phyloP scores from a whole-genome alignment of 2,113 vertebrate genomes.

The Haemorhous mexicanus region DNA sequence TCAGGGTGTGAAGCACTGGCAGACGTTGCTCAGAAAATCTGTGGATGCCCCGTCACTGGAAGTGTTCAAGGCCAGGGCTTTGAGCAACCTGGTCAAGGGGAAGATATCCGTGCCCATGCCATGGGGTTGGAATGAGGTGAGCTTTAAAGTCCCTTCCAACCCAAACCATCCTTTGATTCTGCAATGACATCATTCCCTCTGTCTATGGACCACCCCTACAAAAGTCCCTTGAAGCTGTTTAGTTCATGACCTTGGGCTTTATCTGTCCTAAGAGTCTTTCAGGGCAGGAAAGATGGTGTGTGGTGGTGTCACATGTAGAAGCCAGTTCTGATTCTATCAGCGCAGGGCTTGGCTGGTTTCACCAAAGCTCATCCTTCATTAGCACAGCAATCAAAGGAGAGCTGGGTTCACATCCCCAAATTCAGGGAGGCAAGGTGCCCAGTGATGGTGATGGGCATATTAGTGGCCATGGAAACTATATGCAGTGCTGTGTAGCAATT shows the following conservation, averaged over 20 bases:
- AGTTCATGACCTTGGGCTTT: background rate
- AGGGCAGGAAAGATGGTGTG: background rate
- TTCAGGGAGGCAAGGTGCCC: background rate
- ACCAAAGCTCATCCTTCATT: background rate
- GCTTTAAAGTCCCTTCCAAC: background rate
- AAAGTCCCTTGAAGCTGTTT: background rate
- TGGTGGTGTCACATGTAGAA: background rate
- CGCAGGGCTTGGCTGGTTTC: background rate
- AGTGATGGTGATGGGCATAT: background rate
- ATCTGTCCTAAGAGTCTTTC: background rate
- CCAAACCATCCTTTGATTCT: background rate
- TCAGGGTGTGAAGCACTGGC: background rate
- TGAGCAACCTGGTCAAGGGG: background rate
- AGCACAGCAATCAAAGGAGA: background rate
- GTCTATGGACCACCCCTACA: background rate
- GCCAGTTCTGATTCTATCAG: background rate
- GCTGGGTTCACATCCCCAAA: background rate
- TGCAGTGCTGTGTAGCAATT: background rate
- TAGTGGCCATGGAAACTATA: background rate
- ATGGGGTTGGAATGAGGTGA: background rate
- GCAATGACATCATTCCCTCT: background rate
- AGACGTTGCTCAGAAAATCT: background rate
- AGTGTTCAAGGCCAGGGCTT: background rate
- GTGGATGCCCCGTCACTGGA: background rate
- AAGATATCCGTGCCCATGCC: background rate